Base-by-base conservation (phyloP, 2,888 invertebrate genomes). In the Caradrina clavipalpis region DNA sequence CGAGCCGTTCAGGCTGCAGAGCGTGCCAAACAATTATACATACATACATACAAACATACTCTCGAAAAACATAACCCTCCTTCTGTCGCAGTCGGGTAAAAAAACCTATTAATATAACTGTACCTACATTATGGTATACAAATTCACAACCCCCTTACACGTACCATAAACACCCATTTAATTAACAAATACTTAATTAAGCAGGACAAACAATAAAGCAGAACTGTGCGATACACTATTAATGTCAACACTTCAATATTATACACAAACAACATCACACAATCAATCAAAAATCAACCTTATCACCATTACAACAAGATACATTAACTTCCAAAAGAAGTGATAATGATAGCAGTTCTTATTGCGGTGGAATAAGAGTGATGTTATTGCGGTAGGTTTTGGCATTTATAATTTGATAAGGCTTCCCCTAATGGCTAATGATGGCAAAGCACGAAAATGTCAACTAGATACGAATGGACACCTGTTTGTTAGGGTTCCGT, bases 381-480 rank as follows among this genome's bases (percentile, higher is more conserved):
- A 47, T 50, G 31, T 45, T 70, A 55, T 45, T 68, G 65, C 7
- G 45, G 62, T 68, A 58, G n/a, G 49, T 66, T 73, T 78, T 83
- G 80, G 75, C 73, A 78, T 83, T 79, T 75, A 76, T 80, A 78
- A 79, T 83, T 82, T 71, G 71, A 75, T 78, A 71, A 75, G 63
- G 56, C 66, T 70, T 73, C 70, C 78, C 76, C 76, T 82, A 79
- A 76, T 77, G 56, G 75, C 26, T 84, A 83, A 85, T 86, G 84
- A 81, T 65, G 58, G 76, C 59, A 53, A 61, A 61, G 69, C 86
- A 86, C 86, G 86, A 69, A 85, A 86, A 86, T 86, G 86, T 83
- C 86, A 86, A 84, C 69, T 71, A 75, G 47, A 69, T 80, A 78
- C 65, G 56, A 51, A 51, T 26, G 56, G 26, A 81, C 81, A 85